Evolutionary conservation across 2,113 vertebrate genomes (phyloP).

Genomic region (Indicator indicator): DNA sequence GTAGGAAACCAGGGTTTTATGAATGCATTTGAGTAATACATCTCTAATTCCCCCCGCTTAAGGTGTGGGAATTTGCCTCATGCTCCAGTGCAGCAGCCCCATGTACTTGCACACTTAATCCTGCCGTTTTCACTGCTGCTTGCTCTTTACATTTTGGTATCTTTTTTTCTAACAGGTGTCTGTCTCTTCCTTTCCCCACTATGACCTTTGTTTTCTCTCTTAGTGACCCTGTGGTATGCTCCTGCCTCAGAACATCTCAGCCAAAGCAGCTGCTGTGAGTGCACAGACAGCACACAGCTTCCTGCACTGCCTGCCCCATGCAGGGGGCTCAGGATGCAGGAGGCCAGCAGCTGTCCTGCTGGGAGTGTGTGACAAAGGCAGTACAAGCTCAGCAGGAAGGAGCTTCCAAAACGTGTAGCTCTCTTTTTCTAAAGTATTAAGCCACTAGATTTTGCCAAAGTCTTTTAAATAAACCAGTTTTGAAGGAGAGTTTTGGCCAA

Average conservation of each 20-base stretch:
- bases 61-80: neutral
- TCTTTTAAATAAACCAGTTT: neutral
- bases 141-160: neutral
- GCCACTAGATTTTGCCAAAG: neutral
- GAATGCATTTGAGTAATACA: neutral
- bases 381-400: neutral
- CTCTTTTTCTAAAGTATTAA: neutral
- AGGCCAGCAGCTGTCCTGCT: neutral
- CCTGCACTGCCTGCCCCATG: accelerated
- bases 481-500: neutral
- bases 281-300: neutral
- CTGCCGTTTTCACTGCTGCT: neutral
- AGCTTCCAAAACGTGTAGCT: neutral
- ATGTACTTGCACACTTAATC: neutral
- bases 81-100: neutral
- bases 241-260: neutral
- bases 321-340: neutral
- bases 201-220: neutral
- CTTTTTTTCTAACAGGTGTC: neutral
- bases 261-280: neutral
- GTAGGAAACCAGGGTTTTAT: neutral
- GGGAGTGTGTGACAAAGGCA: neutral
- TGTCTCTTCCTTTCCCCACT: neutral
- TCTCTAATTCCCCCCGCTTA: neutral
- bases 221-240: neutral